Evolutionary conservation across 2,113 vertebrate genomes (phyloP), one percentile per base, ranked within the genome.

Genomic region (Argyrosomus japonicus): DNA sequence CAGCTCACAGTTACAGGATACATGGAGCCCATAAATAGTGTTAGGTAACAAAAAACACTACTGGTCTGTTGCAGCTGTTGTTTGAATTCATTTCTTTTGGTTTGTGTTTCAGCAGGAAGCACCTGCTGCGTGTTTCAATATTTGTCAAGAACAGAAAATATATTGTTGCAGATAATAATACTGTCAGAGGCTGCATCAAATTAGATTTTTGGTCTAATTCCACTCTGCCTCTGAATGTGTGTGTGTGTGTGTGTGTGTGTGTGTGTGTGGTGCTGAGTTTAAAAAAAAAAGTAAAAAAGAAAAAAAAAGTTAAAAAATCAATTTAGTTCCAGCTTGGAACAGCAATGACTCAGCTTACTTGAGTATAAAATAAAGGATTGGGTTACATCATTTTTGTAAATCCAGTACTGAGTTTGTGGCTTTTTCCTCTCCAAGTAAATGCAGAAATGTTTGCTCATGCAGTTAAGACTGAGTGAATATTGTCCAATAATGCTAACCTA

Each of bases 31-130:
- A 50, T 29, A 45, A 67, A n/a, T n/a, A 51, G 15, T 81, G 43
- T 67, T 67, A 58, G 27, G 78, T 32, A 67, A 50, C 27, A 67
- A 67, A 67, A 67, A 7, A 40, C 32, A 32, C 36, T 76, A 23
- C 21, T 45, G 45, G 21, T 69, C 23, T 65, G 21, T 15, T 56
- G 21, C 32, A 32, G 32, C 53, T 65, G 54, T 6, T 74, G 43
- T 21, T 68, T 19, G 25, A 81, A 68, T 53, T 6, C 13, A 53
- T 75, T 47, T 48, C n/a, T 25, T 25, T 27, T 7, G 7, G 13
- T 47, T 48, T 18, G 13, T 15, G 5, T 43, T 23, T 64, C 36
- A 43, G 19, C 62, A 23, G 36, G 13, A 2, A 23, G 56, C 43
- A 47, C 10, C 19, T 23, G 36, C 62, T 23, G 32, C 32, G 32